Percentiles rank a stretch among this genome's conserved stretches.
Conservation (phyloP, 1,140 invertebrate genomes). For the Hermetia illucens region DNA sequence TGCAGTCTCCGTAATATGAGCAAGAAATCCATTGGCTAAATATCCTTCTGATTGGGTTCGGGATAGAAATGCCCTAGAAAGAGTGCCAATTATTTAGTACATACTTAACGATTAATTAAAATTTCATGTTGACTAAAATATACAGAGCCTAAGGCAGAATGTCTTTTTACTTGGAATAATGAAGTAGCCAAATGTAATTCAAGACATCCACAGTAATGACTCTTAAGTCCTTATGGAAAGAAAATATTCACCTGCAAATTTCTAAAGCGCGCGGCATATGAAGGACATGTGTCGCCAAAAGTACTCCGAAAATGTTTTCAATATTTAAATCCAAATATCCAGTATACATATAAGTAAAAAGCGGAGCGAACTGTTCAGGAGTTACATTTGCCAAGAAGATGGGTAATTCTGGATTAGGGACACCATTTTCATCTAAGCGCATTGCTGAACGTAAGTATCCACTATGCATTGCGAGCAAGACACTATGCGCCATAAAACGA, state of each 20-base stretch:
- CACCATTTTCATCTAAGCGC: slow-evolving; percentile 17
- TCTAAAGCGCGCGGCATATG: slow-evolving; percentile 61
- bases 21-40: slow-evolving; percentile 9
- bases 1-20: slow-evolving; percentile 1
- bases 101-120: too few relatives aligned
- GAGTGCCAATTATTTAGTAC: too few relatives aligned
- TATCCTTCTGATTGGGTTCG: slow-evolving; percentile 30
- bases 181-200: too few relatives aligned
- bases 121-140: too few relatives aligned
- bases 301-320: slow-evolving; percentile 56
- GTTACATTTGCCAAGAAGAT: slow-evolving; percentile 39
- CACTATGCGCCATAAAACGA: slow-evolving; percentile 51
- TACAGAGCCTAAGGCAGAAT: too few relatives aligned
- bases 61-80: slow-evolving; percentile 32
- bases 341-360: slow-evolving; percentile 65
- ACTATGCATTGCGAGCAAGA: slow-evolving; percentile 51
- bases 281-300: slow-evolving; percentile 55
- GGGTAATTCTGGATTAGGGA: slow-evolving; percentile 12
- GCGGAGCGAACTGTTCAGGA: slow-evolving; percentile 52
- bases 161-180: too few relatives aligned
- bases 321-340: slow-evolving; percentile 53
- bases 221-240: too few relatives aligned
- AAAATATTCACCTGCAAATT: slow-evolving; percentile 36
- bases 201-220: too few relatives aligned
- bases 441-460: slow-evolving; percentile 49